Base-by-base conservation (phyloP, 2,797 vertebrate species). In the Myiothlypis chrysogaster region DNA sequence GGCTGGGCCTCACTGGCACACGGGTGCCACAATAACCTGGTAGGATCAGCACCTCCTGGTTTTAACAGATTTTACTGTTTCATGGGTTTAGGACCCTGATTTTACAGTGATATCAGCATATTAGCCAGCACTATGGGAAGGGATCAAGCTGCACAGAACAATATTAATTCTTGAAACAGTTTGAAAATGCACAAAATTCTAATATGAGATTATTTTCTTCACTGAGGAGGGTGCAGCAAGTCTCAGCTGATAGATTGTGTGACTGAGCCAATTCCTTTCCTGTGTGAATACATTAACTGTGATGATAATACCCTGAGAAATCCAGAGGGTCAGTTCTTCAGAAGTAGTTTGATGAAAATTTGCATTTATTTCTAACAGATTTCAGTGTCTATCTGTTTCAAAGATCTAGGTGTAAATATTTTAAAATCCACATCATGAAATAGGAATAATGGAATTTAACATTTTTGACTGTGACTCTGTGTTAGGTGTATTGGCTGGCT, bases 191-290 rank as follows among this genome's bases (percentile, higher is more conserved):
- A 75, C 55, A 70, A 27, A 79, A 90, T 87, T 87, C 77, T 77
- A 70, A 71, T 87, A 44, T n/a, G 75, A 78, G 55, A 52, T 95
- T 90, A 91, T 89, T 93, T 91, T 90, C 81, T 59, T 87, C 56
- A 44, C 56, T 41, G 46, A 83, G 64, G 63, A 90, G 59, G 13
- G 65, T 91, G 61, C 37, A 57, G 50, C 84, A 84, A 80, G 90
- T 86, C 80, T 94, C 56, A 37, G 18, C 47, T 87, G 65, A 44
- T 88, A 81, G 73, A 25, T 17, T 91, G 56, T 69, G 73, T 94
- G 85, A 95, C 91, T 92, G 87, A 88, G 43, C 79, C 91, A 86
- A 19, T 95, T 93, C 88, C 85, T 88, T 63, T 86, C 43, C 79
- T 76, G 5, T 78, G 46, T 41, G 82, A 83, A 94, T 93, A 52